These are phyloP conservation scores for Cariama cristata DNA, from an alignment of 2,113 vertebrate genomes.

Conservation along the genomic window DNA sequence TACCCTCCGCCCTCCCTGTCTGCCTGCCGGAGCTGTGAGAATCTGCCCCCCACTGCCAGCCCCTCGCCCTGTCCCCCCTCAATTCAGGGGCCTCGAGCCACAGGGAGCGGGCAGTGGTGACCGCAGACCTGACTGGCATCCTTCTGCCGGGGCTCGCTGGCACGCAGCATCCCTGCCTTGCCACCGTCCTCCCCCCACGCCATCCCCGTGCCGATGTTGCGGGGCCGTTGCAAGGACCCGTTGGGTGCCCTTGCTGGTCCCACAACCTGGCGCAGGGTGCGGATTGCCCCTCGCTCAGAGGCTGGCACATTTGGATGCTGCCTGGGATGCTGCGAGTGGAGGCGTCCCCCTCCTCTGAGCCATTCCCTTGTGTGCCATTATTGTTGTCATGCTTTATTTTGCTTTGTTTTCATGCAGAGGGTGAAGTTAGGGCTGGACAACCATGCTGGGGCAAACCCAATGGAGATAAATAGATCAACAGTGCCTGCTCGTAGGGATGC, in stretches of 20 bases:
- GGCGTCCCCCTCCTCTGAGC: not conserved
- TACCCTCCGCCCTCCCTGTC: conserved; percentile 12
- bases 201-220: rapidly evolving
- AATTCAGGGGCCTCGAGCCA: not conserved
- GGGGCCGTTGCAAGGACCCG: rapidly evolving
- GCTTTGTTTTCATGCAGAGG: not conserved
- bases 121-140: not conserved
- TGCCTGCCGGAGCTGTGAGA: conserved; percentile 58
- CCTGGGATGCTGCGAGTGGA: not conserved
- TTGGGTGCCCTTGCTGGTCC: not conserved
- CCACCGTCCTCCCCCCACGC: rapidly evolving
- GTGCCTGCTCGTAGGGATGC: not conserved
- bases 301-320: not conserved
- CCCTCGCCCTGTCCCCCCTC: not conserved
- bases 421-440: not conserved
- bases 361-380: rapidly evolving
- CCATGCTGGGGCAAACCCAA: rapidly evolving
- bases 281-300: not conserved
- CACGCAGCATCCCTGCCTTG: not conserved
- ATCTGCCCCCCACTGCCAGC: conserved; percentile 54
- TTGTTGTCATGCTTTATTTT: not conserved
- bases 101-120: rapidly evolving
- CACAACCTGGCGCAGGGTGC: rapidly evolving
- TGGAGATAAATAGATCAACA: rapidly evolving
- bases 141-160: not conserved